Evolutionary conservation across 2,888 invertebrate species (phyloP).

Genomic region (Ctenicera cuprea): DNA sequence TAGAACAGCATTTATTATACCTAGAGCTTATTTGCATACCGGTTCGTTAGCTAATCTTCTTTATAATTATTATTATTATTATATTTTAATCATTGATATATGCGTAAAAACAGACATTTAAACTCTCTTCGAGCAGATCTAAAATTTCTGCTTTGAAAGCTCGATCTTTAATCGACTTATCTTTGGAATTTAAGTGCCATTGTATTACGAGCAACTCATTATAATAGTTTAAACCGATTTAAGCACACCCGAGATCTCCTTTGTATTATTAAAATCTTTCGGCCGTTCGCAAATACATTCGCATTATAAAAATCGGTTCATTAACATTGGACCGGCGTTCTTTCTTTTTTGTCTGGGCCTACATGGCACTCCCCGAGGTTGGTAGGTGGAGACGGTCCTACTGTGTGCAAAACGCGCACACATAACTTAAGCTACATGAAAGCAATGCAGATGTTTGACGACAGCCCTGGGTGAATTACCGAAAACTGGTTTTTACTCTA

Average conservation of each 20-base stretch:
- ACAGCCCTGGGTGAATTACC: conserved; percentile 29
- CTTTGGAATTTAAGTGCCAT: too few species aligned
- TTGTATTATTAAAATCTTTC: background rate
- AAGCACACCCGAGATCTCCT: background rate
- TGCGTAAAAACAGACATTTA: background rate
- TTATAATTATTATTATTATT: background rate
- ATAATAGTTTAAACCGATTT: background rate
- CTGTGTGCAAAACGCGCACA: conserved; percentile 15
- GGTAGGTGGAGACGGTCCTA: conserved; percentile 45
- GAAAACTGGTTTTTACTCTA: conserved; percentile 21
- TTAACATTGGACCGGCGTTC: conserved; percentile 40
- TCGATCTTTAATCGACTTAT: too few species aligned
- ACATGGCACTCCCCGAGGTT: conserved; percentile 39
- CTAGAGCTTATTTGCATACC: conserved; percentile 23
- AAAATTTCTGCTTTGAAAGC: too few species aligned
- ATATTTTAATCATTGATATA: conserved; percentile 5
- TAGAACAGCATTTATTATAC: background rate
- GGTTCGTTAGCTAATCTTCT: conserved; percentile 24
- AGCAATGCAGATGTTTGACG: conserved; percentile 27
- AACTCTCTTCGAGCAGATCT: background rate
- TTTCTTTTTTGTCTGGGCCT: conserved; percentile 44
- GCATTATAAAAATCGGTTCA: conserved; percentile 35
- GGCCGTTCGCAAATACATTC: background rate
- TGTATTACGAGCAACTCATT: too few species aligned
- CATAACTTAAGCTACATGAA: conserved; percentile 15